Base-by-base conservation (phyloP, 2,888 invertebrate species). In the Barypeithes pellucidus region DNA sequence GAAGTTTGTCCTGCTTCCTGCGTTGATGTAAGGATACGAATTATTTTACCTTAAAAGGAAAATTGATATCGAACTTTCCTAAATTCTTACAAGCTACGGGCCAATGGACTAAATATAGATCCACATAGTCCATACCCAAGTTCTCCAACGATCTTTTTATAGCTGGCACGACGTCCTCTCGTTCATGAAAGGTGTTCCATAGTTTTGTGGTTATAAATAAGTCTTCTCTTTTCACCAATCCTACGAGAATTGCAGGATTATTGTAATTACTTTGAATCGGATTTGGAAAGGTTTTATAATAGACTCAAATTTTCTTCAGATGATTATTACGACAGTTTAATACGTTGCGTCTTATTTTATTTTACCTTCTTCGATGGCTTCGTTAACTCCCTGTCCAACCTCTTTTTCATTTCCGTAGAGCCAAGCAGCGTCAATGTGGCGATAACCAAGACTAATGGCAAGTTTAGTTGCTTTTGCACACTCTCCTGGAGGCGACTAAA, bases 391-490 rank as follows among this genome's bases (percentile, higher is more conserved):
- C 1, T 87, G 89, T 0, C 94, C 95, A 3, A 95, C 91, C 84
- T 94, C 94, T 78, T 88, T 87, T 84, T 94, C 94, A 81, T 94
- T 93, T 45, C 91, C 91, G 81, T 95, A 96, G 2, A 92, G 88
- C 66, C 88, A 87, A 1, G 92, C 90, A 85, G 94, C 92, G 85
- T 96, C 95, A 74, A 95, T 90, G 84, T 94, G 94, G 0, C 94
- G 89, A 84, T 95, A 95, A 0, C 95, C 95, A 60, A 90, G 87
- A 81, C 92, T 91, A 54, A 95, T 91, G 11, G 95, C 95, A 77
- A 91, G 89, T 82, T 92, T 92, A 0, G 94, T 92, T 0, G 92
- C 92, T 78, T 91, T 87, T 0, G 89, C 87, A 11, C 93, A 91
- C 81, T 92, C 91, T 20, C 92, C 92, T 0, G 77, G 77, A 39